Conservation (phyloP, 1,140 invertebrate genomes). For the Anastatus disparis region DNA sequence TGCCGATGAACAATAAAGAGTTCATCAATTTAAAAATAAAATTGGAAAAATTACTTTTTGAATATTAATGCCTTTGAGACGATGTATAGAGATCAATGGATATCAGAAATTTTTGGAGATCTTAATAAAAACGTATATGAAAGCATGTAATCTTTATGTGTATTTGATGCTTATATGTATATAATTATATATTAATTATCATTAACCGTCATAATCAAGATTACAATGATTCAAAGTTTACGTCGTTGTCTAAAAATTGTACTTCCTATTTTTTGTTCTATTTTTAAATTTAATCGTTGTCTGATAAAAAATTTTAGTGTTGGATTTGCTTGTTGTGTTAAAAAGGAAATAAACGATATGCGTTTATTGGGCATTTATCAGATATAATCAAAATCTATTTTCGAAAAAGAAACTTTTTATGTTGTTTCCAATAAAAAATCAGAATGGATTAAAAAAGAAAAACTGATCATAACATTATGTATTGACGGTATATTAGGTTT, state of each 20-base stretch:
- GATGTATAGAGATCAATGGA: not conserved
- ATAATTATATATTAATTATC: conserved; percentile 15
- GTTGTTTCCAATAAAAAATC: too few species aligned
- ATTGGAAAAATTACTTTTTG: conserved; percentile 10
- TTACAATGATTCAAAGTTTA: not conserved
- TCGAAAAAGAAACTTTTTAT: too few species aligned
- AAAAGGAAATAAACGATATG: too few species aligned
- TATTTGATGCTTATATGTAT: not conserved
- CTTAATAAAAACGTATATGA: not conserved
- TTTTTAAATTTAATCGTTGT: not conserved
- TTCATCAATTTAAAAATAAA: conserved; percentile 13
- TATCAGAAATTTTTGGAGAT: not conserved
- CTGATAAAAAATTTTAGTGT: too few species aligned
- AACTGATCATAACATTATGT: too few species aligned
- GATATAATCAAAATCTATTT: too few species aligned
- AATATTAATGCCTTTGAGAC: conserved; percentile 23
- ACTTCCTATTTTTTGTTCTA: not conserved
- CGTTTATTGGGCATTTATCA: too few species aligned
- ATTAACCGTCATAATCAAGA: not conserved
- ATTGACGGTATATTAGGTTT: too few species aligned
- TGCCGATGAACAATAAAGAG: conserved; percentile 4
- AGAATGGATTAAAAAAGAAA: too few species aligned
- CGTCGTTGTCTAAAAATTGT: not conserved
- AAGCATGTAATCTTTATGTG: conserved; percentile 13
- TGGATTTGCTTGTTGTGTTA: too few species aligned